Evolutionary conservation across 2,888 invertebrate genomes (phyloP).

Genomic region (Scaptomyza flava): DNA sequence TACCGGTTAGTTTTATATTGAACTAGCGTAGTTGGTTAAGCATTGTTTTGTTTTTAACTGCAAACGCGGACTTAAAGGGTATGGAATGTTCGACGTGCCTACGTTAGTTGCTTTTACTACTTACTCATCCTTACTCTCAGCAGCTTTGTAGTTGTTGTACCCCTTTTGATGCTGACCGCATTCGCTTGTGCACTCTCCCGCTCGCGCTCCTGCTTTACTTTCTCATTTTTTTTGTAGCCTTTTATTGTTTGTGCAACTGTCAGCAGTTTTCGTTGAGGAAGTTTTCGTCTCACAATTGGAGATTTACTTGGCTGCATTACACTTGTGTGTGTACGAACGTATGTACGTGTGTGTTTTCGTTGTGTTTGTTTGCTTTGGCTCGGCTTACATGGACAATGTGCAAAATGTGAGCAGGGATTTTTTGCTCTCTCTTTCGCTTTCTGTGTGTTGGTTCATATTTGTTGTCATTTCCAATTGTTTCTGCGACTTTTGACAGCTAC

Average conservation of each 20-base stretch:
- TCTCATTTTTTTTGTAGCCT: constrained; percentile 17
- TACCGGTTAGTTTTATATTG: no score
- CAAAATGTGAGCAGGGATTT: constrained; percentile 21
- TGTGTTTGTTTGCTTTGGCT: constrained; percentile 48
- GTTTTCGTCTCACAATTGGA: constrained; percentile 53
- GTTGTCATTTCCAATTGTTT: constrained; percentile 77
- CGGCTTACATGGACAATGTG: constrained; percentile 41
- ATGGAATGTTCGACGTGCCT: background rate
- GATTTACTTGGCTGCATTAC: constrained; percentile 42
- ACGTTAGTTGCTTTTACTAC: background rate
- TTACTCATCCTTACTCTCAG: background rate
- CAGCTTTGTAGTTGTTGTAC: constrained; percentile 26
- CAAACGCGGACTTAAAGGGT: background rate
- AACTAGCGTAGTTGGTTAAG: background rate
- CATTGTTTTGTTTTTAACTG: background rate
- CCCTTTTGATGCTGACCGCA: constrained; percentile 75
- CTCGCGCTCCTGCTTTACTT: constrained; percentile 15
- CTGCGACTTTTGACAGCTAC: constrained; percentile 72
- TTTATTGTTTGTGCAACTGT: constrained; percentile 78
- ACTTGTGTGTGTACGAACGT: constrained; percentile 2
- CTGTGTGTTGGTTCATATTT: constrained; percentile 65
- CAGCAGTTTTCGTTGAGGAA: constrained; percentile 71
- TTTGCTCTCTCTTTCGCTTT: constrained; percentile 14
- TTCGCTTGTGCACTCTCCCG: constrained; percentile 27
- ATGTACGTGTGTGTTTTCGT: constrained; percentile 14